Evolutionary conservation across 2,888 invertebrate genomes (phyloP).

Genomic region (Drepana falcataria): DNA sequence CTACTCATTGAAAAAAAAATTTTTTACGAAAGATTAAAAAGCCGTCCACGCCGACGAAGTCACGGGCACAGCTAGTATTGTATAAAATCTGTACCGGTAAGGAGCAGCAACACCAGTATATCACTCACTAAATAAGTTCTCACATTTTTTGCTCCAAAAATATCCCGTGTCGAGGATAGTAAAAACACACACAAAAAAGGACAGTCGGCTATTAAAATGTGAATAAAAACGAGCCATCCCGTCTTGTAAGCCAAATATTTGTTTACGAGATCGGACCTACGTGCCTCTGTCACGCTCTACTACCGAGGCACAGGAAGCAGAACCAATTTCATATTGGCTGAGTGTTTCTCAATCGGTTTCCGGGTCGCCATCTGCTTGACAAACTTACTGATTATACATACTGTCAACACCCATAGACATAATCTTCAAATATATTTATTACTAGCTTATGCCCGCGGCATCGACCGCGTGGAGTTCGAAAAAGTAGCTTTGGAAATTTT

Average conservation of each 20-base stretch:
- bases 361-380: constrained; percentile 27
- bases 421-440: too few relatives aligned
- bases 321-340: constrained; percentile 34
- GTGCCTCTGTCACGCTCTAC: constrained; percentile 40
- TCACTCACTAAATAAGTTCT: neutral
- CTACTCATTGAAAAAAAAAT: too few relatives aligned
- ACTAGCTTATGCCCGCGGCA: too few relatives aligned
- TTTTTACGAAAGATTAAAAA: too few relatives aligned
- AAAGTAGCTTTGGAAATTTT: too few relatives aligned
- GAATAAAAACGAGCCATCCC: constrained; percentile 32
- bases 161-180: neutral
- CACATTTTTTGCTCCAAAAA: neutral
- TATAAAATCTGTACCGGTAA: too few relatives aligned
- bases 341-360: constrained; percentile 34
- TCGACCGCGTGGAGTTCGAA: too few relatives aligned
- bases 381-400: too few relatives aligned
- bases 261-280: constrained; percentile 50
- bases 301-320: constrained; percentile 41
- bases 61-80: too few relatives aligned
- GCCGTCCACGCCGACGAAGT: too few relatives aligned
- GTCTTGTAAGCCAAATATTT: constrained; percentile 53
- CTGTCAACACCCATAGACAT: too few relatives aligned
- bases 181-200: constrained; percentile 21
- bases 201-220: constrained; percentile 28
- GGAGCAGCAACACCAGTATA: too few relatives aligned